These are phyloP conservation scores for Drosophila pegasa DNA, from an alignment of 2,888 invertebrate genomes.

Conservation along the genomic window DNA sequence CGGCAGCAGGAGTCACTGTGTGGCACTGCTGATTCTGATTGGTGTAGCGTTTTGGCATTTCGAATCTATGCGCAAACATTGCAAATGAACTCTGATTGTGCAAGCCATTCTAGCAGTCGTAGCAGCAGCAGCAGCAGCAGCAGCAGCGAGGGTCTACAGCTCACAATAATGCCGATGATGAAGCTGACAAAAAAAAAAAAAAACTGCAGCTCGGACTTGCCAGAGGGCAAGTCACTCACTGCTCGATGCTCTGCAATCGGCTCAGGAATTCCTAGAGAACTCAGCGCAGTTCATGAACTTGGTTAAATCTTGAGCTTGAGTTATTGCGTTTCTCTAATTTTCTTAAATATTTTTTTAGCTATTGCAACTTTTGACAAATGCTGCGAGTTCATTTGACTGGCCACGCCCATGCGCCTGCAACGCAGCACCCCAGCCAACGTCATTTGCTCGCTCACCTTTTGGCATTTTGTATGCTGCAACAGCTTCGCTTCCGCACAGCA, in stretches of 20 bases:
- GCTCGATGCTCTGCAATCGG: neutral
- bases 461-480: constrained; percentile 52
- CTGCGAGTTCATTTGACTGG: constrained; percentile 28
- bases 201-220: neutral
- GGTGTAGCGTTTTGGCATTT: constrained; percentile 57
- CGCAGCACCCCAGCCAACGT: neutral
- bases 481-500: constrained; percentile 53
- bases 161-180: constrained; percentile 26
- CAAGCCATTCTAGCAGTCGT: constrained; percentile 38
- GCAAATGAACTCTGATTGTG: constrained; percentile 71
- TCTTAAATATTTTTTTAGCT: neutral
- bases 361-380: constrained; percentile 10
- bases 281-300: neutral
- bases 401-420: neutral
- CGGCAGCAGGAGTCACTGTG: neutral
- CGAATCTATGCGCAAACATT: constrained; percentile 65
- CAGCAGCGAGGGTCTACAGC: constrained; percentile 15
- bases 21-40: constrained; percentile 41
- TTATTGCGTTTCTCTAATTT: constrained; percentile 1
- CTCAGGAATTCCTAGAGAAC: neutral
- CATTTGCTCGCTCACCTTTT: constrained; percentile 46
- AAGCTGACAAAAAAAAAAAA: neutral
- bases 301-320: neutral
- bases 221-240: constrained; percentile 8
- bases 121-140: neutral